A percentile compares a stretch with the other conserved stretches of the same genome.
phyloP scores from a whole-genome alignment of 2,797 vertebrate species.

The Xenopus petersii region DNA sequence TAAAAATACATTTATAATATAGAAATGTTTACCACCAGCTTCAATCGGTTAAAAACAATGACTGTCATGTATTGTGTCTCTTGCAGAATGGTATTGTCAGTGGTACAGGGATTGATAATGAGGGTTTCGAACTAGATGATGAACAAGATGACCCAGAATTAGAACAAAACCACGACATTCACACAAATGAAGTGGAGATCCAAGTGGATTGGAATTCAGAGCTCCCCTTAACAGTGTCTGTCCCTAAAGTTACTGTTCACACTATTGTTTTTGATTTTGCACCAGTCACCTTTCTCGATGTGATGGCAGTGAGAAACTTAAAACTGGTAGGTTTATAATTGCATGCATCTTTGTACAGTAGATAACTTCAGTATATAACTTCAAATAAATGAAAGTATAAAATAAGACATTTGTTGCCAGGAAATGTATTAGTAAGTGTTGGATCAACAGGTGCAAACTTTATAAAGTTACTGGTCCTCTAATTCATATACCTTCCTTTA shows the following conservation, averaged over 20 bases:
- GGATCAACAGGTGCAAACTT: too few relatives aligned
- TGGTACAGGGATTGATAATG: slow-evolving; percentile 67
- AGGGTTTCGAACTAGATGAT: slow-evolving; percentile 74
- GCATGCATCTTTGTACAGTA: too few relatives aligned
- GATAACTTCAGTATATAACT: too few relatives aligned
- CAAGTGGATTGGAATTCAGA: slow-evolving; percentile 79
- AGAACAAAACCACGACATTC: slow-evolving; percentile 53
- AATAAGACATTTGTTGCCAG: too few relatives aligned
- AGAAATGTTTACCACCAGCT: too few relatives aligned
- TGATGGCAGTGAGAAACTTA: slow-evolving; percentile 75
- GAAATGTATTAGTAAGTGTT: too few relatives aligned
- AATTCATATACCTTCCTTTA: too few relatives aligned
- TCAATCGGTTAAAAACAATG: not conserved
- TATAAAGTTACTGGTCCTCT: too few relatives aligned
- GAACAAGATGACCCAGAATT: slow-evolving; percentile 61
- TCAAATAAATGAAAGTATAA: too few relatives aligned
- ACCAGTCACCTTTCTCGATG: slow-evolving; percentile 77
- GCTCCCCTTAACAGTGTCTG: slow-evolving; percentile 75
- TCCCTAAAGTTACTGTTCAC: slow-evolving; percentile 77
- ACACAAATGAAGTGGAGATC: slow-evolving; percentile 71
- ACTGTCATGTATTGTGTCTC: not conserved
- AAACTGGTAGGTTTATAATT: slow-evolving; percentile 64
- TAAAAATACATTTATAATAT: too few relatives aligned
- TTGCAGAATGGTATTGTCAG: slow-evolving; percentile 55
- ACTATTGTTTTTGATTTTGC: slow-evolving; percentile 79